Evolutionary conservation across 2,113 vertebrate species (phyloP).

Genomic region (Crocuta crocuta): DNA sequence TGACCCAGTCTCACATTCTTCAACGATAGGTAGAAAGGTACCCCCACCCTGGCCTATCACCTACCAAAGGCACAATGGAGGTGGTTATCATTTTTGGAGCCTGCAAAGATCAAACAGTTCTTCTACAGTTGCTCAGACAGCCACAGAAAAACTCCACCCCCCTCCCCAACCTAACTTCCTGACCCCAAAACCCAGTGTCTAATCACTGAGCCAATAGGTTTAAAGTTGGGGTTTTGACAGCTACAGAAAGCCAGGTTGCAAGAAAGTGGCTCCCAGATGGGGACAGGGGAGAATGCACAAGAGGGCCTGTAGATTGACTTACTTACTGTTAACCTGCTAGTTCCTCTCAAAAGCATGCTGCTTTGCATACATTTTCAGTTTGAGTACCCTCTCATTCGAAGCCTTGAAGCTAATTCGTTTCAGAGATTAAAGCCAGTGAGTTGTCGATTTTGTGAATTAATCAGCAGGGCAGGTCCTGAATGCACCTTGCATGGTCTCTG

Average conservation of each 20-base stretch:
- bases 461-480: not conserved
- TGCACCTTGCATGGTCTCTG: not conserved
- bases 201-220: conserved; percentile 79
- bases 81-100: conserved; percentile 71
- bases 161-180: conserved; percentile 85
- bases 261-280: conserved; percentile 40
- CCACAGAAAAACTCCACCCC: conserved; percentile 83
- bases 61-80: conserved; percentile 45
- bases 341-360: not conserved
- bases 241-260: conserved; percentile 68
- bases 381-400: not conserved
- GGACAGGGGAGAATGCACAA: not conserved
- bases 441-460: not conserved
- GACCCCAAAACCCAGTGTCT: conserved; percentile 83
- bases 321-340: not conserved
- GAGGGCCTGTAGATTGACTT: not conserved
- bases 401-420: not conserved
- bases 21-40: not conserved
- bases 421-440: not conserved
- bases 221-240: conserved; percentile 71
- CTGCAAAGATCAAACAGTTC: conserved; percentile 83
- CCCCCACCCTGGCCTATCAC: not conserved
- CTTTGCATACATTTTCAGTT: not conserved
- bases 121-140: conserved; percentile 76
- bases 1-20: conserved; percentile 20